Evolutionary conservation across 2,888 invertebrate species (phyloP).

Genomic region (Caenorhabditis sp.): DNA sequence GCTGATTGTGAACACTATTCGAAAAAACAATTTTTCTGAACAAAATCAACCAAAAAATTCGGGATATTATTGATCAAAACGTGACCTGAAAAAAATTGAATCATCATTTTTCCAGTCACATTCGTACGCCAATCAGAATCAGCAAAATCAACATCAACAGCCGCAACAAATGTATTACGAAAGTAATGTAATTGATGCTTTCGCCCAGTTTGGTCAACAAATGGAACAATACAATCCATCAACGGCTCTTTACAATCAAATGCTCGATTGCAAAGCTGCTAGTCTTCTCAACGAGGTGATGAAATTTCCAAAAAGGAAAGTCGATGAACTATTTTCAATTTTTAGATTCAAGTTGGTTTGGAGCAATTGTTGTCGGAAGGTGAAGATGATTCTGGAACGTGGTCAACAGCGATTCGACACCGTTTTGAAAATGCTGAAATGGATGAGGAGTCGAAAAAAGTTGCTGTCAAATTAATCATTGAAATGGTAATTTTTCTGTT

Average conservation of each 20-base stretch:
- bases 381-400: constrained; percentile 30
- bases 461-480: constrained; percentile 19
- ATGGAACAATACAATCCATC: constrained; percentile 29
- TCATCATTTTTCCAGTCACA: neutral
- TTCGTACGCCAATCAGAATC: neutral
- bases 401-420: constrained; percentile 26
- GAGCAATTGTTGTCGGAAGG: constrained; percentile 41
- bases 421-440: constrained; percentile 20
- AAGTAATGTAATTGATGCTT: constrained; percentile 17
- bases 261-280: constrained; percentile 8
- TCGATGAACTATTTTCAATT: neutral
- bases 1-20: too few relatives aligned
- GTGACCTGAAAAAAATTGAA: neutral
- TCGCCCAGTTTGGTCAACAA: constrained; percentile 38
- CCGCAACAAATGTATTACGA: neutral
- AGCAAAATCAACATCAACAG: neutral
- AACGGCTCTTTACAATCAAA: constrained; percentile 11
- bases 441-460: constrained; percentile 19
- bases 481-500: constrained; percentile 21
- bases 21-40: too few relatives aligned
- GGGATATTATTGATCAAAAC: neutral
- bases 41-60: too few relatives aligned
- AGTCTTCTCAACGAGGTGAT: constrained; percentile 20
- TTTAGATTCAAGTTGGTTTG: constrained; percentile 44
- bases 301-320: neutral